Evolutionary conservation across 1,140 invertebrate species (phyloP), one percentile per base, ranked within the genome.

Genomic region (Panagrolaimus sp.): DNA sequence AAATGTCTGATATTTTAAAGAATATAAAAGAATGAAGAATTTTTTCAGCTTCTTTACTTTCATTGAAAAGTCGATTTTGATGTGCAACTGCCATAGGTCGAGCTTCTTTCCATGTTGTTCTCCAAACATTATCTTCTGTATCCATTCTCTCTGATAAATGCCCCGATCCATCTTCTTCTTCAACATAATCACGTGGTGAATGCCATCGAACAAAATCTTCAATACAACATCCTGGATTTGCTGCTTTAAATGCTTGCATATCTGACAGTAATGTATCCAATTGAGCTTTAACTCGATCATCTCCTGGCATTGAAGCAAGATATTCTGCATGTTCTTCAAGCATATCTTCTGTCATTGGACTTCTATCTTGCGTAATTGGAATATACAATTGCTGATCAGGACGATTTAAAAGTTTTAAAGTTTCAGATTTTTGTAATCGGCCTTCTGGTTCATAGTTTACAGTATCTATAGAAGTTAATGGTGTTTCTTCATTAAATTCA

Each of bases 171-270:
- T 70, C 67, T 27, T 79, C 77, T 43, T 78, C 80, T 74, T 86
- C 88, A 27, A 91, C 88, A 90, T 91, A 96, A 83, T 98, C 94
- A 45, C 92, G 86, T 0, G 95, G 95, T 0, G 93, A 96, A 82
- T 97, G 96, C 93, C 93, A 97, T 65, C 92, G 87, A 67, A 98
- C 93, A 84, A 98, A 98, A 83, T 98, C 95, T 82, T 92, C 92
- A 23, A 98, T 83, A n/a, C 88, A 86, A 23, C 89, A 89, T 0
- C 89, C 90, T 1, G 93, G 93, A 87, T 98, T 98, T 0, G 95
- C 95, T 4, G 94, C 93, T 88, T 90, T 61, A 66, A 98, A 98
- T 0, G 93, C 91, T 83, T 97, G 92, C 93, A 97, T 97, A 83
- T 98, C 95, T 0, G 93, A 96, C 4, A 93, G 85, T 9, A 98